These are phyloP conservation scores for Gambusia affinis DNA, from an alignment of 2,113 vertebrate species.

Conservation along the genomic window DNA sequence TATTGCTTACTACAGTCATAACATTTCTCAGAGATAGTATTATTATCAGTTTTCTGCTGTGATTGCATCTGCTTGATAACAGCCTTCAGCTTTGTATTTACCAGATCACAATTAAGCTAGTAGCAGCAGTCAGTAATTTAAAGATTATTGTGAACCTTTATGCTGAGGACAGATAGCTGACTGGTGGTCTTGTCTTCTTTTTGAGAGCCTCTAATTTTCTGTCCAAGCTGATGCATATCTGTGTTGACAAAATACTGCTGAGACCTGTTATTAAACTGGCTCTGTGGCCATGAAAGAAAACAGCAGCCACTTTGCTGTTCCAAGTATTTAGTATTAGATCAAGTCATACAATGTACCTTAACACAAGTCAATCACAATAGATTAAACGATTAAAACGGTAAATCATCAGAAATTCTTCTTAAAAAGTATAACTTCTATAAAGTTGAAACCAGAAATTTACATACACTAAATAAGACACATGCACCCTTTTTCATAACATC, in stretches of 20 bases:
- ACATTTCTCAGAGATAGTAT: conserved; percentile 44
- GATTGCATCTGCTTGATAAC: conserved; percentile 49
- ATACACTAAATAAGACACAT: no score
- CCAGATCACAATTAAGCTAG: conserved; percentile 48
- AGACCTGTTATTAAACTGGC: conserved; percentile 61
- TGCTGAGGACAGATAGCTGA: conserved; percentile 43
- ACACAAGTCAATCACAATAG: background rate
- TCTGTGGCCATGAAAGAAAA: conserved; percentile 28
- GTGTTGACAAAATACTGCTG: conserved; percentile 59
- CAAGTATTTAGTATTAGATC: conserved; percentile 37
- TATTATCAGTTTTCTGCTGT: conserved; percentile 24
- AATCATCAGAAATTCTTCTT: no score
- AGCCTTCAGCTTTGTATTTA: conserved; percentile 60
- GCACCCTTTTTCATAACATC: background rate
- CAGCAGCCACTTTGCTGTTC: conserved; percentile 28
- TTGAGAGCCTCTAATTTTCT: conserved; percentile 45
- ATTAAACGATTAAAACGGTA: background rate
- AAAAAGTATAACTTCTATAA: no score
- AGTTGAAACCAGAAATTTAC: no score
- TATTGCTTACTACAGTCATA: conserved; percentile 27
- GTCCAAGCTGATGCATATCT: conserved; percentile 52
- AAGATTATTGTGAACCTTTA: conserved; percentile 46
- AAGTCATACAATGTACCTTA: conserved; percentile 17
- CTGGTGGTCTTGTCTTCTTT: conserved; percentile 21
- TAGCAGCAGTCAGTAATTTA: conserved; percentile 56